Base-by-base conservation (phyloP, 1,140 invertebrate genomes). In the Lepidurus couesii region DNA sequence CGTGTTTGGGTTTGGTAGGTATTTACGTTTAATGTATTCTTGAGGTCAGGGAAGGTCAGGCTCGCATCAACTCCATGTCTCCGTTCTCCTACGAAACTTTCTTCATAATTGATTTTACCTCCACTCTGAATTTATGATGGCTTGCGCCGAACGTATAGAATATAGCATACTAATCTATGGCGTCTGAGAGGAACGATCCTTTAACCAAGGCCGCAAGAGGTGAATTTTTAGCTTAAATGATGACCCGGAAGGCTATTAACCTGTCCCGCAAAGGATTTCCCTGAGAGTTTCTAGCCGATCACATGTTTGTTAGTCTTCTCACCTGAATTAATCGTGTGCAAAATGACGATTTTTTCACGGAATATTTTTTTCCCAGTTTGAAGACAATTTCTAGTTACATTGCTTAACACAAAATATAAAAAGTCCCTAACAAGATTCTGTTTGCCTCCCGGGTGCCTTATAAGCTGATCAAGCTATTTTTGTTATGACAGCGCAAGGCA, bases 1-100 rank as follows among this genome's bases (percentile, higher is more conserved):
- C 24, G 92, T 93, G 84, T 92, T 93, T 81, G 83, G 87, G 45
- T 92, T 92, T 81, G 92, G 93, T 94, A 86, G 88, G 86, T 84
- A 34, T 47, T n/a, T 75, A 11, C 16, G 6, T 75, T 73, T 7
- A 74, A 79, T 53, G 21, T 47, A 74, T 74, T 65, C n/a, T 43
- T 74, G 13, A 53, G 44, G 21, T 7, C 24, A 26, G 1, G 65
- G 24, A 42, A 13, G 42, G 24, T 42, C 73, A 21, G 42, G 24
- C n/a, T 75, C 74, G 43, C 74, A 26, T 76, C 45, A n/a, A 47
- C 13, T 43, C 73, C 42, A 73, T 74, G 78, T 73, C 77, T 42
- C 82, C 8, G 75, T 75, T 73, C 82, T 84, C 1, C 84, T 44
- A 34, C 44, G 44, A 26, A 79, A 42, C 43, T 44, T 47, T 79